A percentile compares a stretch with the other conserved stretches of the same genome.
Conservation (phyloP, 1,140 invertebrate genomes). For the Diachasma alloeum region DNA sequence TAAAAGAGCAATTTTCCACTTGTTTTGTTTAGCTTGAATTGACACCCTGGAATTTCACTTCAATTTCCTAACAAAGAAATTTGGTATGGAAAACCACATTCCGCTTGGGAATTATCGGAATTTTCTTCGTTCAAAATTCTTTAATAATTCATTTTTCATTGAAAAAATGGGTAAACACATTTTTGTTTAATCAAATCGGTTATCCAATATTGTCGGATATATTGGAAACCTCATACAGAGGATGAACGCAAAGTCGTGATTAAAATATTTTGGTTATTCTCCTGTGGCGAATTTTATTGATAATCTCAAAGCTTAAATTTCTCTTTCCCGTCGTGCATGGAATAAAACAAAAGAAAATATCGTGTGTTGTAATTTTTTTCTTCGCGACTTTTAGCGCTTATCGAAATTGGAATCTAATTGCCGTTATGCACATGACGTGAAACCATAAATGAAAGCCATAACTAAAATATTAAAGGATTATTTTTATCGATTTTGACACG, state of each 20-base stretch:
- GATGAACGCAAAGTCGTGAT: background rate
- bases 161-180: background rate
- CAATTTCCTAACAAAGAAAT: background rate
- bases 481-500: background rate
- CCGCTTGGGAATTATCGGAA: too few species aligned
- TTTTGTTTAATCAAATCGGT: background rate
- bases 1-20: too few species aligned
- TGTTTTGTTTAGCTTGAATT: too few species aligned
- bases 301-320: background rate
- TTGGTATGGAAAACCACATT: too few species aligned
- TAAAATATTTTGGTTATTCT: background rate
- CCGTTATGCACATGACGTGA: background rate
- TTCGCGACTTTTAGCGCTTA: background rate
- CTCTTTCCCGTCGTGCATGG: background rate
- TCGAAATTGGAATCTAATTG: constrained; percentile 2
- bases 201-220: background rate
- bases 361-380: background rate
- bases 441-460: background rate
- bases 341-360: background rate
- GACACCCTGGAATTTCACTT: background rate
- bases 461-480: background rate
- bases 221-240: background rate
- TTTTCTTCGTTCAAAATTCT: background rate
- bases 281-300: background rate
- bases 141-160: background rate